phyloP scores from a whole-genome alignment of 1,140 invertebrate genomes.

The Drosophila nannoptera region DNA sequence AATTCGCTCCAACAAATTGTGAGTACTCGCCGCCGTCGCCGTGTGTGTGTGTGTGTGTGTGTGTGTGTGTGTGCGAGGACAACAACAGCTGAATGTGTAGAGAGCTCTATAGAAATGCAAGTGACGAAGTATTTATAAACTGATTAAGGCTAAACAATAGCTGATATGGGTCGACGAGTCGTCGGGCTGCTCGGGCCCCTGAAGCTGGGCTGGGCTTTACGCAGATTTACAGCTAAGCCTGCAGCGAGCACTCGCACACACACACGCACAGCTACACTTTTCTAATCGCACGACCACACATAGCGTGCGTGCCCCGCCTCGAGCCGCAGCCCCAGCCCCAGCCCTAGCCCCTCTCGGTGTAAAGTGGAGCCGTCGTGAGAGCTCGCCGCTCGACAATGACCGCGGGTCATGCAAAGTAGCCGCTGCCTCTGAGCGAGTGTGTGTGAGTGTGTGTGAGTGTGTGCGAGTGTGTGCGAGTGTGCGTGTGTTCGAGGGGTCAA shows the following conservation, averaged over 20 bases:
- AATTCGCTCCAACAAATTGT: constrained; percentile 50
- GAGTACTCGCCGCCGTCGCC: constrained; percentile 6
- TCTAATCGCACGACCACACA: constrained; percentile 54
- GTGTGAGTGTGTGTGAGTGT: background rate
- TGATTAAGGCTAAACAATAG: constrained; percentile 72
- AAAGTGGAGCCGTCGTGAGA: constrained; percentile 27
- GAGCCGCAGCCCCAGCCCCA: background rate
- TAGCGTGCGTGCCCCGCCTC: constrained; percentile 19
- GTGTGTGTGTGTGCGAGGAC: no score
- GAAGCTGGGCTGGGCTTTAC: background rate
- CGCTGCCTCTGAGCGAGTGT: constrained; percentile 13
- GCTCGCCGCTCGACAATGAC: constrained; percentile 22
- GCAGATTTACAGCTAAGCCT: constrained; percentile 15
- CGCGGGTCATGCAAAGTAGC: constrained; percentile 63
- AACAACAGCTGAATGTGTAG: background rate
- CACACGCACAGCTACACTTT: background rate
- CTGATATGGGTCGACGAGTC: constrained; percentile 61
- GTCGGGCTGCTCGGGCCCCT: background rate
- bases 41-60: background rate
- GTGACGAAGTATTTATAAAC: constrained; percentile 76
- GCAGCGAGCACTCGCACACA: constrained; percentile 7
- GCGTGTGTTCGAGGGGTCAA: constrained; percentile 12
- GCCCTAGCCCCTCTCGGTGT: background rate
- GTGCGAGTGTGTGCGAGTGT: constrained; percentile 5
- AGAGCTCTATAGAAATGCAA: constrained; percentile 54